Base-by-base conservation (phyloP, 1,140 invertebrate species). In the Orchesella cincta region DNA sequence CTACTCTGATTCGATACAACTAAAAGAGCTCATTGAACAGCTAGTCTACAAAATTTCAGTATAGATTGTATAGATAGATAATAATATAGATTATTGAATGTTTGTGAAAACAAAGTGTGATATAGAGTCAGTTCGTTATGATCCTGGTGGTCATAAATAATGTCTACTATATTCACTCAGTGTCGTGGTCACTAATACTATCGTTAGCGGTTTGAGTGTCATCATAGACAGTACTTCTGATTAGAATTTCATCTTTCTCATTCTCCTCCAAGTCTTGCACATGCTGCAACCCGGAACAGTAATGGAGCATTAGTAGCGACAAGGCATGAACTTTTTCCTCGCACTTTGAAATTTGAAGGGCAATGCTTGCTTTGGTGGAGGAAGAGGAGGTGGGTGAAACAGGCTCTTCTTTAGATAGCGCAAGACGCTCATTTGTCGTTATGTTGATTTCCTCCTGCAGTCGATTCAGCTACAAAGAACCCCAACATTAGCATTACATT, bases 251-350 rank as follows among this genome's bases (percentile, higher is more conserved):
- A 84, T 83, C 82, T 73, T 83, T 79, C 31, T 79, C 72, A 71
- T 79, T 80, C 12, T 88, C 87, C 77, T 86, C 81, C 35, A 85
- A 79, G 76, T 90, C 89, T 74, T 90, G 86, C 26, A 89, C 88
- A 78, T 90, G 88, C 83, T 94, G 92, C 39, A 94, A 85, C 12
- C 92, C 93, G 1, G 93, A 90, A 85, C 93, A 96, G 86, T 93
- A 94, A 84, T 95, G 93, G 78, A 95, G 85, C 89, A 95, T 91
- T 35, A 95, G 87, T 31, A 94, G 90, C 33, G 93, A 93, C 74
- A 96, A 85, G 0, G 92, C 92, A 84, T 93, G 91, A 1, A 92
- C 90, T 82, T 91, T 90, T 78, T 91, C 88, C 83, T 93, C 92
- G 31, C 90, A 91, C 83, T 92, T 89, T 72, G 84, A 87, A 78